phyloP scores from a whole-genome alignment of 2,888 invertebrate genomes.

The Thymelicus lineola region DNA sequence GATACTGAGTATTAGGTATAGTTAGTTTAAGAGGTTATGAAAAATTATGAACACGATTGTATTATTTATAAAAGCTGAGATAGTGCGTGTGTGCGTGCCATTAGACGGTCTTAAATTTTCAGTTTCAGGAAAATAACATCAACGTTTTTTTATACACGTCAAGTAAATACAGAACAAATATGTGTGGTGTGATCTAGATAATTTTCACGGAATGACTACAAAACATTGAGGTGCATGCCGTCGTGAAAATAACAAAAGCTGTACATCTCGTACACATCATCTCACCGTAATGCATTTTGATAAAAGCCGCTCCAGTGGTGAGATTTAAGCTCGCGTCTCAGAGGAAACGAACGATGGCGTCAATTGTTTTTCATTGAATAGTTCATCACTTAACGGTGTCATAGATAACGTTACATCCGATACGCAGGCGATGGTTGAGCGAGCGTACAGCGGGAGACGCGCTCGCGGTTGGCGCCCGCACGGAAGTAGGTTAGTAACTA shows the following conservation, averaged over 20 bases:
- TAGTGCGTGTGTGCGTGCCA: constrained; percentile 66
- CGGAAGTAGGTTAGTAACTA: constrained; percentile 85
- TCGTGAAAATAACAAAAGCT: constrained; percentile 67
- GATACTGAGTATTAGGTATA: background rate
- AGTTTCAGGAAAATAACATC: background rate
- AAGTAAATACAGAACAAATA: constrained; percentile 2
- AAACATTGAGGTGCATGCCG: constrained; percentile 71
- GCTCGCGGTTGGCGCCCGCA: constrained; percentile 81
- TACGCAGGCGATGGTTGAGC: constrained; percentile 42
- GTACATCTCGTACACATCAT: constrained; percentile 71
- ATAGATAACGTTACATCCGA: constrained; percentile 53
- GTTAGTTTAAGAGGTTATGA: background rate
- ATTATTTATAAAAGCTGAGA: constrained; percentile 7
- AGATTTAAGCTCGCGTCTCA: constrained; percentile 50
- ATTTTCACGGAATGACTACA: constrained; percentile 58
- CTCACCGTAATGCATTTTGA: constrained; percentile 84
- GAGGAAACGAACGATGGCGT: constrained; percentile 55
- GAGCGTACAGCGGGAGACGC: constrained; percentile 57
- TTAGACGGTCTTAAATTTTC: constrained; percentile 37
- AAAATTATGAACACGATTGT: background rate
- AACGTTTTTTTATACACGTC: background rate
- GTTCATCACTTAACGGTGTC: constrained; percentile 75
- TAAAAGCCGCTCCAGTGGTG: constrained; percentile 68
- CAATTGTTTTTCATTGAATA: constrained; percentile 63
- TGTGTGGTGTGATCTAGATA: constrained; percentile 23